Conservation (phyloP, 2,888 invertebrate genomes). For the Pseudococcus jackbeardsleyi region DNA sequence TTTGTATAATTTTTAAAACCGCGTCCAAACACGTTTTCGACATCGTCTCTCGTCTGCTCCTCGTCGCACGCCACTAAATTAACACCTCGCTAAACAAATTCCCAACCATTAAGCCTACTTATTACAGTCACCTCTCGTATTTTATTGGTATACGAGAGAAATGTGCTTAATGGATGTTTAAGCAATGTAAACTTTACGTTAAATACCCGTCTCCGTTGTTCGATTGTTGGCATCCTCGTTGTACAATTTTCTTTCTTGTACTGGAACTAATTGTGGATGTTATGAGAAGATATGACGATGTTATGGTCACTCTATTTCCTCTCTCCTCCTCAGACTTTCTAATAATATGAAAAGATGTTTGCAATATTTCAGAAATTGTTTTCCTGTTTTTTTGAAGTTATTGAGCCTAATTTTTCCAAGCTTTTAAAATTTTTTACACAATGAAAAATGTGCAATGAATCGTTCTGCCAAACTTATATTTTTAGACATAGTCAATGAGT, state of each 20-base stretch:
- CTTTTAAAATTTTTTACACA: no score
- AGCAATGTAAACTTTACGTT: slow-evolving; percentile 25
- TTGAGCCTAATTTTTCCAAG: no score
- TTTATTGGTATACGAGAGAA: slow-evolving; percentile 30
- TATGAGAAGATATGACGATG: no score
- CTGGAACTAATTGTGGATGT: no score
- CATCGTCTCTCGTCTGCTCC: not conserved
- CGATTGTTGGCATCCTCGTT: not conserved
- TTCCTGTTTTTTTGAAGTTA: no score
- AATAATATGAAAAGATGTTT: no score
- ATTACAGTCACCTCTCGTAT: slow-evolving; percentile 22
- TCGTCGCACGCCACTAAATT: not conserved
- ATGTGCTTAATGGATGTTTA: slow-evolving; percentile 37
- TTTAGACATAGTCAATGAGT: no score
- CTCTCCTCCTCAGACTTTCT: no score
- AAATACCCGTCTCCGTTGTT: not conserved
- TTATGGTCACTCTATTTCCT: no score
- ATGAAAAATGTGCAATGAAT: no score
- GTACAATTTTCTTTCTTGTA: not conserved
- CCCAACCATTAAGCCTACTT: slow-evolving; percentile 41
- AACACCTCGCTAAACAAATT: slow-evolving; percentile 18
- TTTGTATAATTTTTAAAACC: slow-evolving; percentile 13
- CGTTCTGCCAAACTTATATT: no score
- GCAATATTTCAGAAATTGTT: no score
- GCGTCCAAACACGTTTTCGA: slow-evolving; percentile 30